phyloP scores from a whole-genome alignment of 2,797 vertebrate species.

The Thamnophis elegans region DNA sequence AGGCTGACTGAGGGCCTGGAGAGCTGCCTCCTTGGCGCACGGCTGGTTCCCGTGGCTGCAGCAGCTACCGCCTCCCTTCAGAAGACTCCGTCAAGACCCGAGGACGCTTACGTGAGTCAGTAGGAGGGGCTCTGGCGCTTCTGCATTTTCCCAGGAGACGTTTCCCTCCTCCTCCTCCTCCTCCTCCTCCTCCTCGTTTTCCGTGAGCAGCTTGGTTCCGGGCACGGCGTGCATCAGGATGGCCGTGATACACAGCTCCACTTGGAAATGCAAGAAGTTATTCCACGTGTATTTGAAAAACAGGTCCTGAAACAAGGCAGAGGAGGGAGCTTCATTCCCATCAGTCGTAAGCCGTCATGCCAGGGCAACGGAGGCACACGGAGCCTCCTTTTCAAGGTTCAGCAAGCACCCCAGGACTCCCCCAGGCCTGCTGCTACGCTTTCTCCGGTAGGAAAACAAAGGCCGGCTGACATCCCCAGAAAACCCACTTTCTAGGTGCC shows the following conservation, averaged over 20 bases:
- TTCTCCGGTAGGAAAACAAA: not conserved
- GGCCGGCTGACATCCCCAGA: not conserved
- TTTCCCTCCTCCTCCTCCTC: conserved; percentile 49
- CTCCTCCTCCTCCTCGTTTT: conserved; percentile 47
- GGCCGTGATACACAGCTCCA: conserved; percentile 91
- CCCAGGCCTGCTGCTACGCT: not conserved
- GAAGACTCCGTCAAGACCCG: no score
- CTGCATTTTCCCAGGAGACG: conserved; percentile 34
- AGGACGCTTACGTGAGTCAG: conserved; percentile 84
- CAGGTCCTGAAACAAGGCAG: conserved; percentile 79
- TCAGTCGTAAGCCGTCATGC: not conserved
- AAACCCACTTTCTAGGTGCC: not conserved
- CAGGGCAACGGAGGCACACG: not conserved
- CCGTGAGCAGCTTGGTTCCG: conserved; percentile 61
- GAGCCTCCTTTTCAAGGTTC: no score
- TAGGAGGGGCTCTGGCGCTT: conserved; percentile 74
- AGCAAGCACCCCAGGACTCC: not conserved
- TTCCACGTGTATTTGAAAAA: conserved; percentile 99
- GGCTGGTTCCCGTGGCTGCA: not conserved
- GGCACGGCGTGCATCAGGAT: conserved; percentile 85
- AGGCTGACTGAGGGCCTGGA: not conserved
- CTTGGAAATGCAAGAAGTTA: conserved; percentile 99
- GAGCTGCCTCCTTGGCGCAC: not conserved
- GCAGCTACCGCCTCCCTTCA: not conserved
- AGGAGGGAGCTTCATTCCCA: not conserved